These are phyloP conservation scores for Siderastrea radians DNA, from an alignment of 92 coral and sea anemone species.

Conservation along the genomic window DNA sequence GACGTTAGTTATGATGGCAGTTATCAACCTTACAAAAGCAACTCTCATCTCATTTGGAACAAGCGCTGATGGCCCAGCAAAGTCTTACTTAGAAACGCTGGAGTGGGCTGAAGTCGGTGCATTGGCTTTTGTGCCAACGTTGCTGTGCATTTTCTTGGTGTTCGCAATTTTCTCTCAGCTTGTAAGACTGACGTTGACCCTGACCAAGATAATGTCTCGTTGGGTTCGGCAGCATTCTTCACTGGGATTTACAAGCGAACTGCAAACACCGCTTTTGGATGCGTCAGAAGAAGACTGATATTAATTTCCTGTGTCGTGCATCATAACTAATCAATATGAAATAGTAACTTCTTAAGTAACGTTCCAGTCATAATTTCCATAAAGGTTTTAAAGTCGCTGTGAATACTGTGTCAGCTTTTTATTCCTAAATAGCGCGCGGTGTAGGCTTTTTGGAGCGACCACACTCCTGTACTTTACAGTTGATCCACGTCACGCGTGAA, in stretches of 20 bases:
- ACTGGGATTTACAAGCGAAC: not conserved
- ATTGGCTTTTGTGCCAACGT: constrained; percentile 44
- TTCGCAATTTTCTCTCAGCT: constrained; percentile 39
- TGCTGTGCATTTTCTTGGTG: constrained; percentile 4
- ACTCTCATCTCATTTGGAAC: constrained; percentile 39
- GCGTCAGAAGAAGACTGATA: not conserved
- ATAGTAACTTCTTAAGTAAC: too few species aligned
- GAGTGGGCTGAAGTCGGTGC: constrained; percentile 46
- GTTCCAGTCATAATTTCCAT: too few species aligned
- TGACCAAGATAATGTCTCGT: not conserved
- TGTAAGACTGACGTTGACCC: constrained; percentile 3
- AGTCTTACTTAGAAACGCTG: constrained; percentile 15
- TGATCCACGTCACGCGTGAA: too few species aligned
- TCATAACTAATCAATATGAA: too few species aligned
- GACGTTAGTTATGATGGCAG: constrained; percentile 9
- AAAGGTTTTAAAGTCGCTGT: too few species aligned
- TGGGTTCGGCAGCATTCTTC: not conserved
- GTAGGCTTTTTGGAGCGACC: too few species aligned
- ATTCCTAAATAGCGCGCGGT: too few species aligned
- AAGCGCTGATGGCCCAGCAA: constrained; percentile 3
- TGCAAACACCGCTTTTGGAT: not conserved
- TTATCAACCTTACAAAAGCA: constrained; percentile 39
- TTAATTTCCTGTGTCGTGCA: too few species aligned
- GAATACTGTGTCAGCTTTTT: too few species aligned
- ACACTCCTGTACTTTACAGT: too few species aligned